phyloP scores from a whole-genome alignment of 2,113 vertebrate genomes.

The Clarias magur region DNA sequence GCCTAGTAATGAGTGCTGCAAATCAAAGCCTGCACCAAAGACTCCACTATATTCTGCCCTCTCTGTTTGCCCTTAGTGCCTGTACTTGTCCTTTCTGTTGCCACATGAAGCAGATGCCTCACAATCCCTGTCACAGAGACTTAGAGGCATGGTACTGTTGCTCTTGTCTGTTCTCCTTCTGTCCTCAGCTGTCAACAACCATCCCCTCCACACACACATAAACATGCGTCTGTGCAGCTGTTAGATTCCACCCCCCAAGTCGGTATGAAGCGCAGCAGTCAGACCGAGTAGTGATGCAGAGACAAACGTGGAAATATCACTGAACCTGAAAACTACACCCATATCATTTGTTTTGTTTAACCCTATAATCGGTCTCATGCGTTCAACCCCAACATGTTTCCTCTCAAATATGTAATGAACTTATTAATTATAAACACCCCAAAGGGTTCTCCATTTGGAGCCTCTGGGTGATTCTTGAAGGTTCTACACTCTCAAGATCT shows the following conservation, averaged over 20 bases:
- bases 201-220: background rate
- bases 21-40: constrained; percentile 7
- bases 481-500: background rate
- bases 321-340: background rate
- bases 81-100: constrained; percentile 33
- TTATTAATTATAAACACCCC: background rate
- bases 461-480: background rate
- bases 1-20: background rate
- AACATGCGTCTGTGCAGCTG: constrained; percentile 17
- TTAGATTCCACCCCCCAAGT: constrained; percentile 9
- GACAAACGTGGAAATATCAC: constrained; percentile 12
- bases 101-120: constrained; percentile 45
- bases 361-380: background rate
- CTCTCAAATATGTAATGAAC: constrained; percentile 11
- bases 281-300: constrained; percentile 40
- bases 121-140: constrained; percentile 40
- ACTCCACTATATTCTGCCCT: background rate
- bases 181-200: constrained; percentile 41
- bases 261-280: constrained; percentile 23
- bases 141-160: constrained; percentile 36
- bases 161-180: constrained; percentile 18
- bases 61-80: constrained; percentile 29
- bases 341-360: constrained; percentile 23
- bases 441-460: background rate
- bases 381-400: background rate